Conservation (phyloP, 2,113 vertebrate genomes). For the Hepsetus odoe region DNA sequence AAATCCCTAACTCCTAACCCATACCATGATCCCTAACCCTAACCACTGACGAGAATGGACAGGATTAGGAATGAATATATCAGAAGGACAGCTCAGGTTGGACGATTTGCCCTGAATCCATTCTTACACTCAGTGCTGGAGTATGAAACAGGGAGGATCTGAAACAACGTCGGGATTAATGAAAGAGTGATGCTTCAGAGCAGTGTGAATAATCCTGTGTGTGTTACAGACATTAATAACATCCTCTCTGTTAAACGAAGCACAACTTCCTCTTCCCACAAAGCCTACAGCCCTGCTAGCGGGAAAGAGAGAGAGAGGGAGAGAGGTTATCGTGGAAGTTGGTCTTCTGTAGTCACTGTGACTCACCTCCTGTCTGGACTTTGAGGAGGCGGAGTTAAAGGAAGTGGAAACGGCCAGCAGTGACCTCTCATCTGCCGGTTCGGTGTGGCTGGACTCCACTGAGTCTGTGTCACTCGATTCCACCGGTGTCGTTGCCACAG, state of each 20-base stretch:
- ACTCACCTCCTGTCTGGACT: slow-evolving; percentile 74
- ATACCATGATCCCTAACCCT: too few relatives aligned
- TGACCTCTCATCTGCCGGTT: slow-evolving; percentile 66
- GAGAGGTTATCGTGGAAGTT: not conserved
- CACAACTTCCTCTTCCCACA: not conserved
- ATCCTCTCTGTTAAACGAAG: not conserved
- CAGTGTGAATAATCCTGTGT: not conserved
- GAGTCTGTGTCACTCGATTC: slow-evolving; percentile 59
- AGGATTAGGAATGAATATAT: too few relatives aligned
- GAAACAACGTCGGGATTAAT: too few relatives aligned
- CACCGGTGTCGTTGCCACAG: slow-evolving; percentile 55
- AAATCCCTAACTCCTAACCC: too few relatives aligned
- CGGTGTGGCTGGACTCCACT: slow-evolving; percentile 51
- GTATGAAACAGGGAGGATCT: not conserved
- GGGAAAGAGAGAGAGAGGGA: not conserved
- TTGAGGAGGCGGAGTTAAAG: slow-evolving; percentile 59
- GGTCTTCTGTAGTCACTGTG: not conserved
- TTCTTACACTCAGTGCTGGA: too few relatives aligned
- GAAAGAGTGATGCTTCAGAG: not conserved
- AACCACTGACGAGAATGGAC: too few relatives aligned
- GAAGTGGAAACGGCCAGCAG: slow-evolving; percentile 71
- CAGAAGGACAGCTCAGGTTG: too few relatives aligned
- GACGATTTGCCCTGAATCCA: too few relatives aligned
- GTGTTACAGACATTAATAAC: not conserved
- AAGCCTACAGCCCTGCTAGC: not conserved